Percentiles rank a stretch among this genome's conserved stretches.
These are phyloP conservation scores for Leptopilina syphax DNA, from an alignment of 2,888 invertebrate species.

Conservation along the genomic window DNA sequence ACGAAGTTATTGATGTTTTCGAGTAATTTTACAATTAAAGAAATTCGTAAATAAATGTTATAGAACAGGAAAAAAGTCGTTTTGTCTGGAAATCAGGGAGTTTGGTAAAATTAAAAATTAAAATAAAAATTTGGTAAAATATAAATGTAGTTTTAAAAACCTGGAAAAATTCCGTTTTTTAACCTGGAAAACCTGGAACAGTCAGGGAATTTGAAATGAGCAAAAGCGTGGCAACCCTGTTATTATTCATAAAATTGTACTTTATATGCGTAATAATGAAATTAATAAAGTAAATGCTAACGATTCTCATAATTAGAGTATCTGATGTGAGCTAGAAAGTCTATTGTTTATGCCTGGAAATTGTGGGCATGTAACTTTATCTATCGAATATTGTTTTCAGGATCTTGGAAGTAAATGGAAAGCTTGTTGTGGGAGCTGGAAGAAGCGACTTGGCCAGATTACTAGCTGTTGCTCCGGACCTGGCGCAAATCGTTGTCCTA, in stretches of 20 bases:
- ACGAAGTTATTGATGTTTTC: too few species aligned
- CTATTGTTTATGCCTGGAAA: not conserved
- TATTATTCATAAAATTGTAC: conserved; percentile 31
- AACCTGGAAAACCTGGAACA: too few species aligned
- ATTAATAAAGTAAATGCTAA: conserved; percentile 43
- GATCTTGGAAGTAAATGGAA: conserved; percentile 89
- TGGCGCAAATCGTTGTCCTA: conserved; percentile 83
- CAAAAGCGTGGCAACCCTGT: too few species aligned
- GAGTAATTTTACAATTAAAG: too few species aligned
- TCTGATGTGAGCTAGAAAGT: not conserved
- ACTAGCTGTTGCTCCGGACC: conserved; percentile 80
- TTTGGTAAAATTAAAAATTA: too few species aligned
- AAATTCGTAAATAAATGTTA: too few species aligned
- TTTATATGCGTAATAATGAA: conserved; percentile 43
- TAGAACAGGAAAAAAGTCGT: too few species aligned
- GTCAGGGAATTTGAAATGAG: too few species aligned
- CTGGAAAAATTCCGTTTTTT: too few species aligned
- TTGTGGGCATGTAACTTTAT: conserved; percentile 7
- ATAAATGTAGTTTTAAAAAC: too few species aligned
- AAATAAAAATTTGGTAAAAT: too few species aligned
- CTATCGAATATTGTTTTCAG: conserved; percentile 76
- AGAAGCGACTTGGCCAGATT: conserved; percentile 86
- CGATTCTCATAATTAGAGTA: conserved; percentile 27
- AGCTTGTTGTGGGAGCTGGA: conserved; percentile 83
- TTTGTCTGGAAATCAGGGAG: too few species aligned